Conservation (phyloP, 2,113 vertebrate genomes). For the Haliaeetus leucogaster region DNA sequence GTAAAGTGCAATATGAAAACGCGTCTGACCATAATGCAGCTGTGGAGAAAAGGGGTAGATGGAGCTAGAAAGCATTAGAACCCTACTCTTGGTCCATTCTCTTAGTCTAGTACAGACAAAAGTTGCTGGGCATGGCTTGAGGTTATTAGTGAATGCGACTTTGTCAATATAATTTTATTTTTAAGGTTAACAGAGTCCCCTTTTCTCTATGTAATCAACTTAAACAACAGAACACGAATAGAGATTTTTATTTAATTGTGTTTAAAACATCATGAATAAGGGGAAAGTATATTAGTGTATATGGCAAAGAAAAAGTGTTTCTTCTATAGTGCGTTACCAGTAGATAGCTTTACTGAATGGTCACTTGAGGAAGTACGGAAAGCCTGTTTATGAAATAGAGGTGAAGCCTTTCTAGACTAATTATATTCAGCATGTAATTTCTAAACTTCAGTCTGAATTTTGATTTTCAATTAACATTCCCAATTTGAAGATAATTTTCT, state of each 20-base stretch:
- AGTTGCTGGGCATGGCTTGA: background rate
- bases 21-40: background rate
- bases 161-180: background rate
- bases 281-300: background rate
- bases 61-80: background rate
- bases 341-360: slow-evolving; percentile 66
- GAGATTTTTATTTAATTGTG: background rate
- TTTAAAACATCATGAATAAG: background rate
- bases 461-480: slow-evolving; percentile 93
- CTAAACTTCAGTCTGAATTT: slow-evolving; percentile 91
- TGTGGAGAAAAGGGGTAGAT: background rate
- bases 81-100: background rate
- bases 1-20: background rate
- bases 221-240: background rate
- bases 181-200: background rate
- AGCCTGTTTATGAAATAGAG: slow-evolving; percentile 78
- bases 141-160: background rate
- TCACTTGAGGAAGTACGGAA: slow-evolving; percentile 78
- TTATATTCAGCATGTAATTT: slow-evolving; percentile 79
- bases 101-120: background rate
- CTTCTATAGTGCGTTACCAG: slow-evolving; percentile 71
- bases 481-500: slow-evolving; percentile 90
- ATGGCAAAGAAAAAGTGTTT: background rate
- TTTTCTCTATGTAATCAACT: background rate
- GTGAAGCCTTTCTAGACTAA: slow-evolving; percentile 77